These are phyloP conservation scores for Hippoglossus hippoglossus DNA, from an alignment of 2,797 vertebrate species.

Conservation along the genomic window DNA sequence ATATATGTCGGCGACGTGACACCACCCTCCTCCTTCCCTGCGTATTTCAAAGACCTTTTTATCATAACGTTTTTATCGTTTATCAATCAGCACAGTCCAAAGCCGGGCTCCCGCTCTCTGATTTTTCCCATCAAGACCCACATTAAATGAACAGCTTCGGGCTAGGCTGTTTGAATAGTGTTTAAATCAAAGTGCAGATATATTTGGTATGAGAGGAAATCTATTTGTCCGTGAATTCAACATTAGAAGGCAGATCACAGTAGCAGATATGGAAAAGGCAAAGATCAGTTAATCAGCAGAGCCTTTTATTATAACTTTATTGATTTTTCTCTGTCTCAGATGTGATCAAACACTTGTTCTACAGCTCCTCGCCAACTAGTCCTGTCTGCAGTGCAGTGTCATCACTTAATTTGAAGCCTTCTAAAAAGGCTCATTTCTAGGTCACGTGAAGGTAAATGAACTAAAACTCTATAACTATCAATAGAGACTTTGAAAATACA, in stretches of 20 bases:
- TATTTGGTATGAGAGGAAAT: conserved; percentile 41
- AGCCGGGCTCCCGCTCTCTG: conserved; percentile 1
- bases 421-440: too few relatives aligned
- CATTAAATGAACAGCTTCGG: conserved; percentile 40
- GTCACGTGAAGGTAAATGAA: too few relatives aligned
- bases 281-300: conserved; percentile 16
- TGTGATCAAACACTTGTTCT: conserved; percentile 12
- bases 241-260: conserved; percentile 7
- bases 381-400: too few relatives aligned
- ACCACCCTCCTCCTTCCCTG: neutral
- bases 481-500: too few relatives aligned
- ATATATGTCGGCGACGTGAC: conserved; percentile 1
- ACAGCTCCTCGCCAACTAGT: too few relatives aligned
- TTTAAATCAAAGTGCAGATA: conserved; percentile 37
- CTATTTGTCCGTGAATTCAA: conserved; percentile 22
- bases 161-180: conserved; percentile 29
- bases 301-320: conserved; percentile 17
- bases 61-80: conserved; percentile 21
- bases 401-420: too few relatives aligned
- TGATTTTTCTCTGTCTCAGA: conserved; percentile 24
- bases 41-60: conserved; percentile 42
- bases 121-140: conserved; percentile 11
- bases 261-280: conserved; percentile 11
- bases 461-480: too few relatives aligned
- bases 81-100: conserved; percentile 36